These are phyloP conservation scores for Acipenser transmontanus DNA, from an alignment of 2,797 vertebrate species.

Conservation along the genomic window DNA sequence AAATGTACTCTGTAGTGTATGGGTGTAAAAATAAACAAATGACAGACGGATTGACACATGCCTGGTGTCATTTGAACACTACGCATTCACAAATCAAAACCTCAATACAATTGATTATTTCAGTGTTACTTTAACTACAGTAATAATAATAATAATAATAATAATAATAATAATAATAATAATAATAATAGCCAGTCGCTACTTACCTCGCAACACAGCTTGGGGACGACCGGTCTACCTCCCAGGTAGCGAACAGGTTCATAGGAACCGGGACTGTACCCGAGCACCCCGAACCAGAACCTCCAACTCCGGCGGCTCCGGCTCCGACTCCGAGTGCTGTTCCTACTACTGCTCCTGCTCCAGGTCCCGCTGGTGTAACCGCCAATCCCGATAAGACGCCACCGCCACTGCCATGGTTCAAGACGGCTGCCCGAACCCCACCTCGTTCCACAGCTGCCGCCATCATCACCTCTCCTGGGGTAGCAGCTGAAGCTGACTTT, in stretches of 20 bases:
- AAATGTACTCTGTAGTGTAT: neutral
- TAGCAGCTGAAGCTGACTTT: conserved; percentile 44
- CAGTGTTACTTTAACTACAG: no score
- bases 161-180: neutral
- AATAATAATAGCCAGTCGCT: neutral
- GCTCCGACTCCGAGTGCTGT: conserved; percentile 27
- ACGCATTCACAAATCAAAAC: neutral
- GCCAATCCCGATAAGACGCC: conserved; percentile 47
- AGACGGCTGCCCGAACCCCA: conserved; percentile 66
- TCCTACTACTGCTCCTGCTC: conserved; percentile 22
- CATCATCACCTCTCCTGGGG: conserved; percentile 58
- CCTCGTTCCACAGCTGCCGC: conserved; percentile 69
- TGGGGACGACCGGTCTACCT: conserved; percentile 67
- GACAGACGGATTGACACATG: neutral
- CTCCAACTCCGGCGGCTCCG: conserved; percentile 20
- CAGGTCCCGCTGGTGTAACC: conserved; percentile 39
- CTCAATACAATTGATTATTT: neutral
- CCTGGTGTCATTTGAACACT: neutral
- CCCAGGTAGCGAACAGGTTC: conserved; percentile 72
- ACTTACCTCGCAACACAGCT: conserved; percentile 68
- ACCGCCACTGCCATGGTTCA: conserved; percentile 58
- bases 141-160: neutral
- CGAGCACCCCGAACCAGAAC: conserved; percentile 43
- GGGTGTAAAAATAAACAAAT: conserved; percentile 1
- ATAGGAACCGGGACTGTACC: conserved; percentile 60